Evolutionary conservation across 2,888 invertebrate genomes (phyloP), one percentile per base, ranked within the genome.

Genomic region (Tuta absoluta): DNA sequence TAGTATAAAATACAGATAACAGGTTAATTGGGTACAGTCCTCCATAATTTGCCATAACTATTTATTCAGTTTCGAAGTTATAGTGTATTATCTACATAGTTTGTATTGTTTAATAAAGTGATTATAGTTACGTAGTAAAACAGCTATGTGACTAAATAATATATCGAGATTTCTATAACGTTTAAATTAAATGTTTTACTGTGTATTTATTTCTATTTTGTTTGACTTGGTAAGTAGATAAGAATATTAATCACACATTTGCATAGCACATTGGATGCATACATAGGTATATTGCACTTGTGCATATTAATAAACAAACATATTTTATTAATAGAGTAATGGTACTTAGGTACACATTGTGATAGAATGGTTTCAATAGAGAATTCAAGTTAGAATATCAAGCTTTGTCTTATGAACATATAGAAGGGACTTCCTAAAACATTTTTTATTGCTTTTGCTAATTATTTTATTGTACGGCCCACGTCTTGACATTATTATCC

Each of bases 171-270:
- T 14, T n/a, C 3, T 33, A 4, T n/a, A n/a, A 1, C n/a, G n/a
- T 3, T 17, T 41, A 41, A 41, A 45, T 45, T 17, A 45, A 45
- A 45, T n/a, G 45, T 45, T 45, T 45, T 45, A 45, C n/a, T 45
- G 45, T 45, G 17, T 45, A 45, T 45, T 45, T n/a, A 45, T 45
- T 45, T 4, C 8, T 45, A 45, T 17, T 45, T 45, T 45, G 45
- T 45, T 17, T 45, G 4, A 4, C 5, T 11, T 11, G 3, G n/a
- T 17, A 17, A n/a, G 17, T n/a, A 45, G 17, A 17, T 45, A 45
- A 45, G n/a, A 45, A 45, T 45, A 45, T 45, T 45, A 45, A 45
- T n/a, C 45, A 45, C 45, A 45, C 8, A 45, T 17, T 45, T 45
- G 17, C 45, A 45, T 45, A 11, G 2, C 45, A 45, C 41, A 41